Percentiles rank a stretch among this genome's conserved stretches.
Conservation (phyloP, 2,113 vertebrate species). For the Macquaria ambigua region DNA sequence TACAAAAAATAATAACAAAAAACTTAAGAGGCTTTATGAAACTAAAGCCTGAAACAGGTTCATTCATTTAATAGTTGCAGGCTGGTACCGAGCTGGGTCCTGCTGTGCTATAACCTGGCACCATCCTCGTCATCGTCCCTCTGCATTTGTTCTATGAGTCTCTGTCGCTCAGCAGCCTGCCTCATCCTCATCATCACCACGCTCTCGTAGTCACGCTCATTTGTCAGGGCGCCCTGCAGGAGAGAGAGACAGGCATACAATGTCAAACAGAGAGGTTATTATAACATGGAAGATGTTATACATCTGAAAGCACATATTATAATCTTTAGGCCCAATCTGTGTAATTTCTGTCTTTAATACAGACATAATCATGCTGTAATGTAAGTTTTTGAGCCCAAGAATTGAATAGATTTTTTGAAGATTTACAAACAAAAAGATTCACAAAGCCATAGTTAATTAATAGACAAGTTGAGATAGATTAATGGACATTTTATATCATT, state of each 20-base stretch:
- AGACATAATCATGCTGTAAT: background rate
- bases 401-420: background rate
- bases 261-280: background rate
- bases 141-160: slow-evolving; percentile 91
- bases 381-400: background rate
- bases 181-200: slow-evolving; percentile 97
- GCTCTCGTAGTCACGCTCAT: slow-evolving; percentile 94
- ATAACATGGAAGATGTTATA: background rate
- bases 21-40: slow-evolving; percentile 64
- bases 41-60: slow-evolving; percentile 64
- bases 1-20: slow-evolving; percentile 40
- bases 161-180: slow-evolving; percentile 94
- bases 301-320: background rate
- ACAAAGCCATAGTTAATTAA: background rate
- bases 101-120: slow-evolving; percentile 70
- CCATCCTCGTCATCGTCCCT: slow-evolving; percentile 88
- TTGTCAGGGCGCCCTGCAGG: slow-evolving; percentile 85
- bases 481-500: too few species aligned
- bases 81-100: background rate
- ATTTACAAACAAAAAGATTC: background rate
- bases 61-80: background rate
- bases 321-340: background rate
- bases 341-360: background rate
- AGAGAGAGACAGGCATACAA: slow-evolving; percentile 27
- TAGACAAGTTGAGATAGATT: background rate